Conservation (phyloP, 1,140 invertebrate genomes). For the Drosophila setifemur region DNA sequence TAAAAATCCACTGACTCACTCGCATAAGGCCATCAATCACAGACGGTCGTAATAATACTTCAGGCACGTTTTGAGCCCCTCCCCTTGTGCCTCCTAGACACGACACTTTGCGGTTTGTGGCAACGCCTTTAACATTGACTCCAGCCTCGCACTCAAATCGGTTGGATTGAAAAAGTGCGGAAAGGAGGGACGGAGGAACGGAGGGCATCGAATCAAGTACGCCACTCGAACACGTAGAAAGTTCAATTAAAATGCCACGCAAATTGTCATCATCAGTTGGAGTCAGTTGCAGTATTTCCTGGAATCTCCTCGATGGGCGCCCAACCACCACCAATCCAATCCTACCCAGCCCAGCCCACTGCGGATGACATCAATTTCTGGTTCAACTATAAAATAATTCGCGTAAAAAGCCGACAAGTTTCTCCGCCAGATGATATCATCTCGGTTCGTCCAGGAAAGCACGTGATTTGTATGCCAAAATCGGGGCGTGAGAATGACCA, state of each 20-base stretch:
- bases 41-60: slow-evolving; percentile 53
- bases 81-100: slow-evolving; percentile 25
- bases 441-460: slow-evolving; percentile 2
- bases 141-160: slow-evolving; percentile 52
- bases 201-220: slow-evolving; percentile 21
- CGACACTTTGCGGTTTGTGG: slow-evolving; percentile 48
- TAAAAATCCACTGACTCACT: slow-evolving; percentile 56
- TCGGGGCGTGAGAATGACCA: background rate
- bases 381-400: slow-evolving; percentile 27
- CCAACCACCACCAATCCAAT: too few relatives aligned
- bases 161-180: background rate
- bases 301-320: slow-evolving; percentile 21
- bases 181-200: slow-evolving; percentile 4
- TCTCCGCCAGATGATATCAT: slow-evolving; percentile 48
- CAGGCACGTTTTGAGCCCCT: slow-evolving; percentile 60
- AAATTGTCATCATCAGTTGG: slow-evolving; percentile 52
- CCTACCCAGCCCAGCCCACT: too few relatives aligned
- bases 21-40: slow-evolving; percentile 60
- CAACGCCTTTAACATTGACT: slow-evolving; percentile 55
- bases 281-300: slow-evolving; percentile 20
- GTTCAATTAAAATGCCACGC: slow-evolving; percentile 77
- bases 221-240: slow-evolving; percentile 76
- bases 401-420: slow-evolving; percentile 5
- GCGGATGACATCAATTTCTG: slow-evolving; percentile 22
- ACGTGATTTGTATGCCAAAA: slow-evolving; percentile 49